These are phyloP conservation scores for Oryzias sinensis DNA, from an alignment of 2,797 vertebrate species.

Conservation along the genomic window DNA sequence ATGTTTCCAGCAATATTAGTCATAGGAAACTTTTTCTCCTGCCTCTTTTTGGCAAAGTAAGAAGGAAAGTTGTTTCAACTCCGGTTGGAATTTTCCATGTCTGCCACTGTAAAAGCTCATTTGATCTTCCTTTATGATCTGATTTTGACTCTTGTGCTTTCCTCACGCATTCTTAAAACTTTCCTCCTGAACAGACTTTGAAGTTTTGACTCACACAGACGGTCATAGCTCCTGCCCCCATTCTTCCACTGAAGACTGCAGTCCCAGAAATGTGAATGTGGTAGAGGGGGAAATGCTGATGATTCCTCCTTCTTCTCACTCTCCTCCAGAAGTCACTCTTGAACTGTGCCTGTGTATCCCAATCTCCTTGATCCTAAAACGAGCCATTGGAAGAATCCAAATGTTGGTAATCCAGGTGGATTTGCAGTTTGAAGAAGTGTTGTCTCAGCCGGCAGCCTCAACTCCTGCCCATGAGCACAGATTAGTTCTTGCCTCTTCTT, in stretches of 20 bases:
- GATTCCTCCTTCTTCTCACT: slow-evolving; percentile 46
- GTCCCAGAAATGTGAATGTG: slow-evolving; percentile 58
- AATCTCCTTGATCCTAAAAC: slow-evolving; percentile 15
- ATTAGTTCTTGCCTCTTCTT: slow-evolving; percentile 60
- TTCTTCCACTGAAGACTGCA: slow-evolving; percentile 70
- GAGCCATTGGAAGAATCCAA: slow-evolving; percentile 34
- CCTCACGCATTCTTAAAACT: too few relatives aligned
- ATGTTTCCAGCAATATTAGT: not conserved
- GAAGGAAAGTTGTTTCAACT: slow-evolving; percentile 8
- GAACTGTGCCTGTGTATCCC: slow-evolving; percentile 31
- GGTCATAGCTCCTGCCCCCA: slow-evolving; percentile 91
- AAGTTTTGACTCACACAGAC: slow-evolving; percentile 87
- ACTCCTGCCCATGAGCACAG: slow-evolving; percentile 43
- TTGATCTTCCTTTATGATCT: not conserved
- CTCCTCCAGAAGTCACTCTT: slow-evolving; percentile 31
- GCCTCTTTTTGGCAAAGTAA: slow-evolving; percentile 2
- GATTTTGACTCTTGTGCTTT: not conserved
- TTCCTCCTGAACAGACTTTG: slow-evolving; percentile 10
- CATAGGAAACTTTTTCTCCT: slow-evolving; percentile 1
- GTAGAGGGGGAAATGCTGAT: slow-evolving; percentile 28
- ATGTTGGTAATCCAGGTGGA: slow-evolving; percentile 21
- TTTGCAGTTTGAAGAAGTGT: slow-evolving; percentile 13
- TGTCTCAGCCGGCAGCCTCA: slow-evolving; percentile 31
- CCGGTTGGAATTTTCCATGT: not conserved
- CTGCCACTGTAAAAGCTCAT: slow-evolving; percentile 16